Conservation (phyloP, 2,797 vertebrate species). For the Sebastes umbrosus region DNA sequence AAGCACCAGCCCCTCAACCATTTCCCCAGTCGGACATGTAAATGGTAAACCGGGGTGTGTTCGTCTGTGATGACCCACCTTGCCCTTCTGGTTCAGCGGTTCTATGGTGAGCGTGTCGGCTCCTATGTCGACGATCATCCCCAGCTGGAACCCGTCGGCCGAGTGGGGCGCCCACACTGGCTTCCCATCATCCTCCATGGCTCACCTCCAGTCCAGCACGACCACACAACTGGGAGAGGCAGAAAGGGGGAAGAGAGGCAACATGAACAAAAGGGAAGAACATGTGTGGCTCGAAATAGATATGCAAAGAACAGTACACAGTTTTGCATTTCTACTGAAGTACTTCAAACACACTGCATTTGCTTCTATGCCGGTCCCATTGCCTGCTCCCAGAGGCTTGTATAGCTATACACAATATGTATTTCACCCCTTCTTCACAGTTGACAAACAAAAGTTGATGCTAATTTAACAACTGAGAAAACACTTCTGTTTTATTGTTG, state of each 20-base stretch:
- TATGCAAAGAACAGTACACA: slow-evolving; percentile 42
- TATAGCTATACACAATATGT: neutral
- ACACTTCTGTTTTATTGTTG: neutral
- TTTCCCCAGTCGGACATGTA: neutral
- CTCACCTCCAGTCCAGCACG: slow-evolving; percentile 62
- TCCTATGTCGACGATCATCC: slow-evolving; percentile 95
- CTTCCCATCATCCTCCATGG: slow-evolving; percentile 99
- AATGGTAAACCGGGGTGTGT: neutral
- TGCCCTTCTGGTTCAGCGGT: slow-evolving; percentile 90
- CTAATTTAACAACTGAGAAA: neutral
- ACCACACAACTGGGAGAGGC: slow-evolving; percentile 53
- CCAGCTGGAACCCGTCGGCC: slow-evolving; percentile 97
- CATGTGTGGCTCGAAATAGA: neutral
- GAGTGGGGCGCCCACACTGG: slow-evolving; percentile 98
- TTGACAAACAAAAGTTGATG: neutral
- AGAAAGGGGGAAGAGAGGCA: neutral
- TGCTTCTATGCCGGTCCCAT: neutral
- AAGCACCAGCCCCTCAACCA: neutral
- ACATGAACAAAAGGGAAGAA: neutral
- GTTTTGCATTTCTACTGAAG: slow-evolving; percentile 36
- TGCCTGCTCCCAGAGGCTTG: neutral
- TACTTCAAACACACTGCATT: neutral
- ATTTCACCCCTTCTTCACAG: neutral
- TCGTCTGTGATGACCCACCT: slow-evolving; percentile 82
- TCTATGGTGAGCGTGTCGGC: slow-evolving; percentile 94